A percentile compares a stretch with the other conserved stretches of the same genome.
phyloP scores from a whole-genome alignment of 2,797 vertebrate genomes.

The Dendrocincla tyrannina region DNA sequence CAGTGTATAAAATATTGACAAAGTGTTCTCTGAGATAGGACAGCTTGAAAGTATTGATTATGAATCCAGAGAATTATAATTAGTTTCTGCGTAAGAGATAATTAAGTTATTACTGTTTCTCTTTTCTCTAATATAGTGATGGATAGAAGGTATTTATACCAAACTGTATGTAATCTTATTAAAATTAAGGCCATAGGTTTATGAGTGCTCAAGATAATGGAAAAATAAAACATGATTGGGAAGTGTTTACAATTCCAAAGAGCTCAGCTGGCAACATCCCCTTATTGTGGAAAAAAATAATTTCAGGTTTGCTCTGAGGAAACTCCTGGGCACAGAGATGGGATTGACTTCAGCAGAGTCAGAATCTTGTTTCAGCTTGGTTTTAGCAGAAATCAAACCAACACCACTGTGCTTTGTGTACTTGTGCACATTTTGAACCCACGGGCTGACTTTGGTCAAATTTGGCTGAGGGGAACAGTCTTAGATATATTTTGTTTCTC shows the following conservation, averaged over 20 bases:
- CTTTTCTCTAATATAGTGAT: slow-evolving; percentile 43
- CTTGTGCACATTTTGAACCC: neutral
- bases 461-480: neutral
- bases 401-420: neutral
- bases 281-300: neutral
- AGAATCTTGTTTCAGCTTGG: neutral
- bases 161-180: slow-evolving; percentile 38
- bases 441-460: neutral
- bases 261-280: neutral
- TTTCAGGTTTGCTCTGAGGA: slow-evolving; percentile 29
- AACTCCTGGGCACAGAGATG: neutral
- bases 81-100: slow-evolving; percentile 53
- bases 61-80: slow-evolving; percentile 54
- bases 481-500: neutral
- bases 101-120: slow-evolving; percentile 64
- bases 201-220: slow-evolving; percentile 16
- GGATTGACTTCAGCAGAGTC: neutral
- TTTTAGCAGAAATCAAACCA: neutral
- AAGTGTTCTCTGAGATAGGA: slow-evolving; percentile 17
- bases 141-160: slow-evolving; percentile 42
- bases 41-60: slow-evolving; percentile 62
- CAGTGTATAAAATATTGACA: slow-evolving; percentile 63
- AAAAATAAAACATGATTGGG: neutral
- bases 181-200: slow-evolving; percentile 43
- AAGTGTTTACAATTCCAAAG: neutral